Percentiles rank a stretch among this genome's conserved stretches.
Evolutionary conservation across 2,113 vertebrate genomes (phyloP).

Genomic region (Anarhynchus alexandrinus): DNA sequence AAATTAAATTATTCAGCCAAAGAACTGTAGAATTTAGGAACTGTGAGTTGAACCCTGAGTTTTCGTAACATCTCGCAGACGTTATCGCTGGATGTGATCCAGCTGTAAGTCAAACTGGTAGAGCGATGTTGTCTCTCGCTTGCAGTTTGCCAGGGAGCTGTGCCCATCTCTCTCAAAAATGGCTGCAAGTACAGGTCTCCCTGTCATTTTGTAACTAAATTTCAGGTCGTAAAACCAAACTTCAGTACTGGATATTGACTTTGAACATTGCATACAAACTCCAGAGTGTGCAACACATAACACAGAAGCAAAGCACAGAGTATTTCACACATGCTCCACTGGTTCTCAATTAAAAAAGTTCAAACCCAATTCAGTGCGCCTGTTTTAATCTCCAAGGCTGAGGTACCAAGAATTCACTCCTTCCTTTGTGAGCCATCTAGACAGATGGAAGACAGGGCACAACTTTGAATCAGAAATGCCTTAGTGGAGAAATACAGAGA

Average conservation of each 20-base stretch:
- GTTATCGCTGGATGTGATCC: neutral
- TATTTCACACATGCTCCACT: constrained; percentile 5
- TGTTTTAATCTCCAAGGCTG: constrained; percentile 26
- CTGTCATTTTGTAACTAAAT: neutral
- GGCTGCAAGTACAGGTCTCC: fast-evolving
- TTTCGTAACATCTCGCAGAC: neutral
- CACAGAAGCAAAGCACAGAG: neutral
- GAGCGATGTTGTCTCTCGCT: neutral
- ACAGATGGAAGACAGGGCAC: neutral
- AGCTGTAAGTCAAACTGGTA: neutral
- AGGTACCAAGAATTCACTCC: neutral
- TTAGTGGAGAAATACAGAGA: neutral
- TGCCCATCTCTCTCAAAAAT: neutral
- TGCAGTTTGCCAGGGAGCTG: neutral
- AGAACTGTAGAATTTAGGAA: neutral
- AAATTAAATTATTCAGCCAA: neutral
- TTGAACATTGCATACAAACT: neutral
- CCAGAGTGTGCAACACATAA: neutral
- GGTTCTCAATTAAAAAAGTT: constrained; percentile 43
- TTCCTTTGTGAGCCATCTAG: neutral
- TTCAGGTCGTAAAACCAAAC: neutral
- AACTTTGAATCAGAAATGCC: constrained; percentile 5
- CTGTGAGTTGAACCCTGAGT: neutral
- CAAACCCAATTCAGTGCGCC: neutral
- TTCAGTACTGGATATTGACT: neutral